These are phyloP conservation scores for Chromobotia macracanthus DNA, from an alignment of 2,797 vertebrate species.

Conservation along the genomic window DNA sequence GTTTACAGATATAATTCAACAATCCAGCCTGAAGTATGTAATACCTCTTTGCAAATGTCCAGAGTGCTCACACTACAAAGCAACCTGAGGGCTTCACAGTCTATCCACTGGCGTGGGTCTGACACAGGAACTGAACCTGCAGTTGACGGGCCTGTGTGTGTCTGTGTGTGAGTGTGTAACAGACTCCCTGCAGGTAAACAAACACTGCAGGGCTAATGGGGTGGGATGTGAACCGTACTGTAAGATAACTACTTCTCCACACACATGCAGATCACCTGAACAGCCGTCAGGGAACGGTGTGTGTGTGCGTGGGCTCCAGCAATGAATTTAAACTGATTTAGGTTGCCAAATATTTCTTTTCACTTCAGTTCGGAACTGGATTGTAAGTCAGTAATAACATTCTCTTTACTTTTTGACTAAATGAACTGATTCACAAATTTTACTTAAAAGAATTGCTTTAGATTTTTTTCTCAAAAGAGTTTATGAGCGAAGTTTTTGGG, in stretches of 20 bases:
- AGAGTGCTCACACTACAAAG: neutral
- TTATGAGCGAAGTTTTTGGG: too few relatives aligned
- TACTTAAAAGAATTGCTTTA: too few relatives aligned
- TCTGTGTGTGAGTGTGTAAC: conserved; percentile 47
- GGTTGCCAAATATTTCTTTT: neutral
- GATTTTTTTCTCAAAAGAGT: too few relatives aligned
- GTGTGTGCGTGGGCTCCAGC: conserved; percentile 48
- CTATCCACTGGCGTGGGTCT: neutral
- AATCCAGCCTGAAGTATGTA: neutral
- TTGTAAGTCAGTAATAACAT: neutral
- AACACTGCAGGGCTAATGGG: conserved; percentile 74
- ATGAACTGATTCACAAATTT: too few relatives aligned
- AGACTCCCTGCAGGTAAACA: conserved; percentile 65
- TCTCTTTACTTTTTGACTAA: too few relatives aligned
- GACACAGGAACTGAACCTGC: conserved; percentile 17
- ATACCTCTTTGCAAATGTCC: neutral
- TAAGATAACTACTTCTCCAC: conserved; percentile 73
- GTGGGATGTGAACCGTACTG: conserved; percentile 77
- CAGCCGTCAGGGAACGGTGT: conserved; percentile 68
- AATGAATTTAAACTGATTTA: too few relatives aligned
- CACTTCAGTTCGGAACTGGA: conserved; percentile 71
- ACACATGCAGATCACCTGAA: conserved; percentile 84
- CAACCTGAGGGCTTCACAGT: neutral
- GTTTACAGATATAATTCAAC: neutral
- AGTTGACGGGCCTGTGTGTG: conserved; percentile 13